Base-by-base conservation (phyloP, 2,888 invertebrate genomes). In the Macrosiphum euphorbiae region DNA sequence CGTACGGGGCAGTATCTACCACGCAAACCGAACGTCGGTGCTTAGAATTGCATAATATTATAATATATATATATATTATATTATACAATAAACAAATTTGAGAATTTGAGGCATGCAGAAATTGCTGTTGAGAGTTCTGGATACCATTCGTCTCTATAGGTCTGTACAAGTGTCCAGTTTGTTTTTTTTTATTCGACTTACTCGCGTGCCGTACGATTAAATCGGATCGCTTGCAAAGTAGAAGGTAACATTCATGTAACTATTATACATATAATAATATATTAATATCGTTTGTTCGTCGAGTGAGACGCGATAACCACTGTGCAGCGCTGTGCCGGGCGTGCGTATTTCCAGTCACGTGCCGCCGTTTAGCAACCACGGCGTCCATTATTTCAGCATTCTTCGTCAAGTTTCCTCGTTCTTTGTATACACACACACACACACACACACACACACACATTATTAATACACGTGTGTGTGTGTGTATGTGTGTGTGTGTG, bases 301-400 rank as follows among this genome's bases (percentile, higher is more conserved):
- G 78, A 78, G 35, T 35, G 78, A 78, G 8, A 35, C 41, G 55
- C 41, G 26, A 44, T 50, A 20, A 41, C 35, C 41, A 41, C 55
- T 41, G 35, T n/a, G 47, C 47, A 3, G 52, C n/a, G 44, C 41
- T 28, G n/a, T 44, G 28, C 20, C n/a, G 47, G 11, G 8, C 24
- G 47, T 78, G 50, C 78, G 90, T 41, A 90, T 90, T 78, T 84
- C 47, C 41, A 90, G 78, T 90, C 90, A 90, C 90, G 90, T 90
- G n/a, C 35, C 35, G 78, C 52, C 90, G 90, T 90, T 90, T 90
- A 90, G 90, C 50, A 11, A 11, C 35, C 50, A 3, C 88, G 44
- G 44, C 44, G 52, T 47, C 90, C 61, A 61, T 90, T 67, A 67
- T 90, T 50, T 90, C 90, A 67, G 41, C 44, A n/a, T 78, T 78